Evolutionary conservation across 2,797 vertebrate species (phyloP).

Genomic region (Liasis olivaceus): DNA sequence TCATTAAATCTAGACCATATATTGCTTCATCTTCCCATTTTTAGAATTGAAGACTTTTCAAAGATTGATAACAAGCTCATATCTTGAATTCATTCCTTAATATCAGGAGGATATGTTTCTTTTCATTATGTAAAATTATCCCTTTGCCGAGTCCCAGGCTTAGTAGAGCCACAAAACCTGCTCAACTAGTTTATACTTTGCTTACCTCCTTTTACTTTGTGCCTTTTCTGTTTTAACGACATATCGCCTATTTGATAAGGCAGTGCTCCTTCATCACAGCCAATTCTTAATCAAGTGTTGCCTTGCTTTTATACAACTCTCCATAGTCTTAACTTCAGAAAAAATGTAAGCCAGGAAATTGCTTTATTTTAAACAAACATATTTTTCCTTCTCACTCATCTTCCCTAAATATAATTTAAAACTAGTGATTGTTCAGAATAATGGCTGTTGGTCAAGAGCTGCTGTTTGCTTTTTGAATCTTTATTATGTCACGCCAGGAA

Average conservation of each 20-base stretch:
- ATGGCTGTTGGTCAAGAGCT: rapidly evolving
- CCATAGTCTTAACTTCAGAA: neutral
- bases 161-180: conserved; percentile 51
- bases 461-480: conserved; percentile 20
- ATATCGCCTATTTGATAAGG: neutral
- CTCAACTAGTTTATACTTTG: conserved; percentile 57
- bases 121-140: neutral
- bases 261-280: neutral
- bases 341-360: conserved; percentile 21
- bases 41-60: neutral
- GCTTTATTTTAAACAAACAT: conserved; percentile 25
- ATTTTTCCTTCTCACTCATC: neutral
- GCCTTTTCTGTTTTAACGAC: conserved; percentile 24
- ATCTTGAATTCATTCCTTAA: neutral
- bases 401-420: conserved; percentile 28
- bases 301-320: neutral
- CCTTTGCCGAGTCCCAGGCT: neutral
- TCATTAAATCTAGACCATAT: neutral
- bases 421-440: neutral
- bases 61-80: neutral
- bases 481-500: rapidly evolving
- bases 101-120: neutral
- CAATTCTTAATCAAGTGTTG: neutral
- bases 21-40: neutral
- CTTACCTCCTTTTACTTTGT: conserved; percentile 21